Base-by-base conservation (phyloP, 2,888 invertebrate genomes). In the Acrobasis suavella region DNA sequence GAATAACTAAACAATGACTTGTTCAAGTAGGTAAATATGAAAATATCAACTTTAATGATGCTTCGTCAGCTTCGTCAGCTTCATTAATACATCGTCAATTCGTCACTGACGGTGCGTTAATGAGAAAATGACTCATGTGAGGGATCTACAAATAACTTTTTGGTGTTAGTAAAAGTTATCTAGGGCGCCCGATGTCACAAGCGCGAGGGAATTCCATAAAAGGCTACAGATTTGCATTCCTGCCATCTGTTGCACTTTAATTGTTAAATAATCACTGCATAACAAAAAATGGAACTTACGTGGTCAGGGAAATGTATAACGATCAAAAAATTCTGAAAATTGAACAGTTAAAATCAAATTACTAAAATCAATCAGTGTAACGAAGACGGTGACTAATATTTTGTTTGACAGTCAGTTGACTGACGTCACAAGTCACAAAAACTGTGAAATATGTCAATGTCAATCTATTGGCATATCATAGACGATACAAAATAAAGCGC, bases 131-230 rank as follows among this genome's bases (percentile, higher is more conserved):
- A 58, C 63, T 58, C 59, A 60, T 15, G 55, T 39, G 9, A 60
- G 17, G 10, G 50, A 17, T 54, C 52, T 55, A 61, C 50, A 60
- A 65, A 64, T 60, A 51, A 60, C 63, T 64, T 66, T 55, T 64
- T 63, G 49, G 59, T 55, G 64, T 58, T 66, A 55, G 37, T 55
- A 52, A 38, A 51, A 54, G 68, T 61, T 79, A 87, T 75, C 81
- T 89, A 80, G 87, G 86, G 75, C 86, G 84, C 73, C 75, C 78
- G 70, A 72, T 80, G 82, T 75, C 81, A 79, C 73, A 73, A 75
- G 71, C 71, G 69, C 74, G 67, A 72, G 75, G 75, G 77, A 85
- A 76, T 82, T 72, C 90, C 90, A 62, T 88, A 76, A 66, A 89
- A 64, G 90, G 90, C 65, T 70, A 67, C 69, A 72, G 67, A 73